phyloP scores from a whole-genome alignment of 2,113 vertebrate species.

The Pristiophorus japonicus region DNA sequence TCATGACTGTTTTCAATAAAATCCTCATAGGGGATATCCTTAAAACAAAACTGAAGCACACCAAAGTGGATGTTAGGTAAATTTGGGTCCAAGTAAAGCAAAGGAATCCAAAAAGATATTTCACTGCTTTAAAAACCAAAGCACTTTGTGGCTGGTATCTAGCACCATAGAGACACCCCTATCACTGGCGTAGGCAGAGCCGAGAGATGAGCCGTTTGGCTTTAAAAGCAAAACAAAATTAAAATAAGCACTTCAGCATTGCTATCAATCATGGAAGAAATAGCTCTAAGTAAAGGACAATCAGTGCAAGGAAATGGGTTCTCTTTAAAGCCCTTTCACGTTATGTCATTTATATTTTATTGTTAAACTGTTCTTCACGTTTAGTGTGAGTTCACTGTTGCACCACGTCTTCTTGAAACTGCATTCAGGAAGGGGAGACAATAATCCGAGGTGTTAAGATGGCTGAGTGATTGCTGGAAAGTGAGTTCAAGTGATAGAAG shows the following conservation, averaged over 20 bases:
- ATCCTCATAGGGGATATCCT: background rate
- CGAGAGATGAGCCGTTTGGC: background rate
- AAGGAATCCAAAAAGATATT: constrained; percentile 24
- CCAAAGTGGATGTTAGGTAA: background rate
- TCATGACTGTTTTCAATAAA: background rate
- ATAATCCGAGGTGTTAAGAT: background rate
- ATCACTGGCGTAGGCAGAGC: background rate
- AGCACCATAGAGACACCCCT: background rate
- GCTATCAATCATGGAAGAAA: background rate
- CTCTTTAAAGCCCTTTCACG: background rate
- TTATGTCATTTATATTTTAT: background rate
- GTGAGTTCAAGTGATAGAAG: too few species aligned
- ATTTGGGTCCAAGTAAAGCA: background rate
- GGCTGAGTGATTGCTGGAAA: background rate
- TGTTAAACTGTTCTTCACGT: background rate
- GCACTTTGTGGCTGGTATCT: background rate
- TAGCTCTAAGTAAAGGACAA: constrained; percentile 18
- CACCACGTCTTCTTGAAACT: background rate
- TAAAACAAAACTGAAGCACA: background rate
- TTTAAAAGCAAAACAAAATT: background rate
- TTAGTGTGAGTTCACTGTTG: background rate
- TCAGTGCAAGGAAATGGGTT: constrained; percentile 24
- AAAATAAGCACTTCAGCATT: constrained; percentile 26
- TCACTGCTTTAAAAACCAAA: background rate
- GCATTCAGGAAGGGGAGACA: background rate